Evolutionary conservation across 2,113 vertebrate species (phyloP), one percentile per base, ranked within the genome.

Genomic region (Trachemys scripta): DNA sequence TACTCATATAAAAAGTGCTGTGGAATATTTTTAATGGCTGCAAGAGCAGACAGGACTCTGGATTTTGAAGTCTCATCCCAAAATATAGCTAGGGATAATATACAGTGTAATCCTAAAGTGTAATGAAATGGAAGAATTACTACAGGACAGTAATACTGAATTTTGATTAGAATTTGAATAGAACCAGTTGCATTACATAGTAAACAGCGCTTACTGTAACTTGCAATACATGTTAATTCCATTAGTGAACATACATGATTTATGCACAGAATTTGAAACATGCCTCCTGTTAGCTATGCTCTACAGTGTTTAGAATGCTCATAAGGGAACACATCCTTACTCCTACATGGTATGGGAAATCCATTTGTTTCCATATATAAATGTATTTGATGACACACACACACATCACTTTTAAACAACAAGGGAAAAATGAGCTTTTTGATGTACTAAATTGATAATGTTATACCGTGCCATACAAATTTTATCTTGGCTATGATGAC

Each of bases 121-220:
- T 53, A 78, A 2, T n/a, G 49, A 1, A 93, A 80, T 9, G 47
- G 42, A 85, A 93, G 85, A 79, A 53, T 84, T 83, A 53, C 24
- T 57, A 69, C 9, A 83, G 10, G 20, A 27, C 27, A 1, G 16
- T 91, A 94, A 92, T 94, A 31, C 13, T 90, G 87, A 31, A 69
- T 95, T 94, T 92, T 88, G 50, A 50, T 42, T 95, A 83, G 27
- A 81, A 81, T 82, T 88, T 85, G 35, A 93, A 88, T 16, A 86
- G 75, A 92, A 57, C 10, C 79, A 76, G 51, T n/a, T 90, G 35
- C 83, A 90, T 54, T 81, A 50, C 27, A 8, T 51, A 65, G 79
- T 82, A 42, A 38, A 90, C 82, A 19, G 59, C 49, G n/a, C 80
- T 50, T 94, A 2, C 6, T 82, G 2, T 59, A 20, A 59, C 75